Base-by-base conservation (phyloP, 2,888 invertebrate genomes). In the Orthosia cruda region DNA sequence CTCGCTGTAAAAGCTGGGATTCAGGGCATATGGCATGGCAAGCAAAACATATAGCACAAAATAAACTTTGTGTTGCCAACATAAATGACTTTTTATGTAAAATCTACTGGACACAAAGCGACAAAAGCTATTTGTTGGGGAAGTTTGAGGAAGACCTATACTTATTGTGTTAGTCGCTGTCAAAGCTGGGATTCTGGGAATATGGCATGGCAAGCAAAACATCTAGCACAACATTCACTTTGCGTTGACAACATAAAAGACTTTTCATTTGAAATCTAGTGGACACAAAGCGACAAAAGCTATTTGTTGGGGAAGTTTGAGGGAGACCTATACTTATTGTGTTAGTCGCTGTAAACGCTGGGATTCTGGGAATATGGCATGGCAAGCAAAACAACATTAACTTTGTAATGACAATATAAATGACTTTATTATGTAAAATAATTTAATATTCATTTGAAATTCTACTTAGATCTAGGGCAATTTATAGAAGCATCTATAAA, bases 61-160 rank as follows among this genome's bases (percentile, higher is more conserved):
- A 18, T 45, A 52, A n/a, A 20, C 3, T 12, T 45, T n/a, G n/a
- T n/a, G n/a, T n/a, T n/a, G n/a, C n/a, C n/a, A n/a, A n/a, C n/a
- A n/a, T n/a, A n/a, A n/a, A n/a, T n/a, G n/a, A n/a, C n/a, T n/a
- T n/a, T n/a, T n/a, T n/a, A n/a, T n/a, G n/a, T n/a, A 47, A 45
- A 32, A 50, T 68, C 62, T 50, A 54, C 49, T n/a, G 50, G 69
- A 62, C 54, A 9, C 52, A 11, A 68, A 45, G 81, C 0, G 40
- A 55, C 32, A 40, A 40, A 4, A 45, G 70, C 26, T 32, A 50
- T 57, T 57, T 68, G 23, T 9, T 45, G 40, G 55, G 15, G 12
- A 68, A 26, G n/a, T 55, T 77, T 55, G 20, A 13, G 7, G 3
- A 7, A 20, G 67, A 47, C 20, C 15, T 61, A 61, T 15, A 74